Conservation (phyloP, 1,140 invertebrate genomes). For the Thaumetopoea pityocampa region DNA sequence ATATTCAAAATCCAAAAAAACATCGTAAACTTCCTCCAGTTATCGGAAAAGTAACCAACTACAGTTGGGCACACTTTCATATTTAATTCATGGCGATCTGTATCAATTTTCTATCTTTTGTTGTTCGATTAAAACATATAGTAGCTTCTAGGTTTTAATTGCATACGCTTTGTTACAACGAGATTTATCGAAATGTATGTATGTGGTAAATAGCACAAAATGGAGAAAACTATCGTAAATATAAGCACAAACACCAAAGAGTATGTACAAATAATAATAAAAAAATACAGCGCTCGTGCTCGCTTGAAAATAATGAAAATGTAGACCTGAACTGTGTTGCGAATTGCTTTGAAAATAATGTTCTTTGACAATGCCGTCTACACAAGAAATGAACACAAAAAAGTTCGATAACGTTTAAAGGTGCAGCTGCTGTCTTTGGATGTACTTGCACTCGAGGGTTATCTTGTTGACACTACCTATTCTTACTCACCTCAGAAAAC, state of each 20-base stretch:
- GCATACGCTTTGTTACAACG: constrained; percentile 40
- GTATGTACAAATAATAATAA: constrained; percentile 6
- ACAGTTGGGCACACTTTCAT: constrained; percentile 54
- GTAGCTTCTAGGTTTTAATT: constrained; percentile 35
- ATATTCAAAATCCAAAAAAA: too few relatives aligned
- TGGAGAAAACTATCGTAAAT: constrained; percentile 26
- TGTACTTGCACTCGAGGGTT: too few relatives aligned
- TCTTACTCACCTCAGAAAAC: too few relatives aligned
- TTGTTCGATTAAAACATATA: constrained; percentile 44
- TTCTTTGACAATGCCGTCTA: constrained; percentile 12
- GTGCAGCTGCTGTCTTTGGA: too few relatives aligned
- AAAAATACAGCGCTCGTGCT: constrained; percentile 2
- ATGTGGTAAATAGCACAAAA: constrained; percentile 35
- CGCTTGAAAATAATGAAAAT: constrained; percentile 21
- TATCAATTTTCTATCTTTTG: constrained; percentile 33
- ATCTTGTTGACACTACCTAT: too few relatives aligned
- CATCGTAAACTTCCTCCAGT: constrained; percentile 34
- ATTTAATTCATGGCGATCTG: constrained; percentile 24
- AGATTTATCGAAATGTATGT: constrained; percentile 38
- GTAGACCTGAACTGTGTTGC: constrained; percentile 15
- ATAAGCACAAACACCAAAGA: constrained; percentile 11
- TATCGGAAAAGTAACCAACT: constrained; percentile 35
- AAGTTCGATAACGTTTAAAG: constrained; percentile 25
- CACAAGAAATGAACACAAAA: constrained; percentile 25
- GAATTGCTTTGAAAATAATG: constrained; percentile 12